Conservation (phyloP, 2,888 invertebrate species). For the Macrophya annulata region DNA sequence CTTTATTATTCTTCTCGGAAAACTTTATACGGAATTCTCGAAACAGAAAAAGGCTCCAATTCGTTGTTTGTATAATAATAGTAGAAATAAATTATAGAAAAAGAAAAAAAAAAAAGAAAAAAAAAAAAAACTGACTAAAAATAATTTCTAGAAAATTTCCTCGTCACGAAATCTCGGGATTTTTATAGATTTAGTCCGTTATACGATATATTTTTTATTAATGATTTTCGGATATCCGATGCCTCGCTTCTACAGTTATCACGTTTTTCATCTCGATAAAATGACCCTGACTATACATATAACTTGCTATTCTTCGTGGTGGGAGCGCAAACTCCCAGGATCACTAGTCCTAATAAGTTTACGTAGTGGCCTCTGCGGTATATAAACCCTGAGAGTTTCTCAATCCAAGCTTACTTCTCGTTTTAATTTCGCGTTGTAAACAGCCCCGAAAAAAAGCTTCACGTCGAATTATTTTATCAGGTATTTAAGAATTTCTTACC, state of each 20-base stretch:
- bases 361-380: constrained; percentile 35
- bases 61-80: not conserved
- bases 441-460: constrained; percentile 20
- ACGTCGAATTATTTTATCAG: not conserved
- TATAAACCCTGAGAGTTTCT: constrained; percentile 50
- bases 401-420: constrained; percentile 54
- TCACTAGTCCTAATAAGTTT: constrained; percentile 10
- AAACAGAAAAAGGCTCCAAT: not conserved
- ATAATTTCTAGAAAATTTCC: not conserved
- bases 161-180: not conserved
- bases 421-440: constrained; percentile 44
- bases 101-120: not conserved
- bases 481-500: not conserved
- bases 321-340: constrained; percentile 33
- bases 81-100: not conserved
- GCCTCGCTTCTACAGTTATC: not conserved
- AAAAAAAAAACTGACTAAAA: not conserved
- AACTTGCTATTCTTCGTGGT: constrained; percentile 9
- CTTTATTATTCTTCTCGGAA: not conserved
- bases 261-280: not conserved
- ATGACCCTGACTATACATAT: constrained; percentile 12
- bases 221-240: constrained; percentile 12
- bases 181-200: no score
- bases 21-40: not conserved
- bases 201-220: not conserved